Evolutionary conservation across 1,140 invertebrate species (phyloP).

Genomic region (Triops cancriformis): DNA sequence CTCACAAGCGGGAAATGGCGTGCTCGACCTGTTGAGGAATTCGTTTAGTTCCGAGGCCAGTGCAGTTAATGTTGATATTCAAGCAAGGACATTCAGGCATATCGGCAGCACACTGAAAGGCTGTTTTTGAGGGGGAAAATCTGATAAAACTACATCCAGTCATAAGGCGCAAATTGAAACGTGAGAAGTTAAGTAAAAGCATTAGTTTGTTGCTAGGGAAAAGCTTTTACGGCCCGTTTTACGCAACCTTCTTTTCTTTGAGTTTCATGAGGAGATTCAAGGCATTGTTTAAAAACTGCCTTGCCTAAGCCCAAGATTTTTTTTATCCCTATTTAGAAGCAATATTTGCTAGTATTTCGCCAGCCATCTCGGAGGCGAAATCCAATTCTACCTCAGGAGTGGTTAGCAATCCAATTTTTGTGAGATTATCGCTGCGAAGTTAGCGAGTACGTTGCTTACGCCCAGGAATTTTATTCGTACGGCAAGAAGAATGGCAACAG

Average conservation of each 20-base stretch:
- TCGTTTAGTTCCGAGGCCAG: constrained; percentile 30
- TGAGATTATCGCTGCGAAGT: neutral
- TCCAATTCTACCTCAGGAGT: too few relatives aligned
- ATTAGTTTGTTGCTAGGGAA: too few relatives aligned
- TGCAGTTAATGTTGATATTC: constrained; percentile 39
- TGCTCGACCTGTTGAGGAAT: constrained; percentile 37
- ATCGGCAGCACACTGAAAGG: constrained; percentile 35
- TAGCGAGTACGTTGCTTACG: neutral
- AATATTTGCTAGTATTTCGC: neutral
- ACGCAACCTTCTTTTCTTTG: too few relatives aligned
- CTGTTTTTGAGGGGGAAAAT: too few relatives aligned
- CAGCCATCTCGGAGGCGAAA: too few relatives aligned
- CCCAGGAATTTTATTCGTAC: neutral
- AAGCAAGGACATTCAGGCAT: constrained; percentile 36
- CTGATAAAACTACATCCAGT: too few relatives aligned
- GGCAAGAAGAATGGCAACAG: neutral
- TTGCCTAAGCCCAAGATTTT: too few relatives aligned
- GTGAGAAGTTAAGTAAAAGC: too few relatives aligned
- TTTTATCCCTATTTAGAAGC: neutral
- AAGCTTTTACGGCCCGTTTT: too few relatives aligned
- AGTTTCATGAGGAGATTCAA: too few relatives aligned
- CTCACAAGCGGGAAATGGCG: constrained; percentile 38
- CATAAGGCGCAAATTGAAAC: too few relatives aligned
- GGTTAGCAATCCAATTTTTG: neutral
- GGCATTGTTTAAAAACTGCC: too few relatives aligned